Conservation (phyloP, 2,888 invertebrate genomes). For the Drosophila anomelani region DNA sequence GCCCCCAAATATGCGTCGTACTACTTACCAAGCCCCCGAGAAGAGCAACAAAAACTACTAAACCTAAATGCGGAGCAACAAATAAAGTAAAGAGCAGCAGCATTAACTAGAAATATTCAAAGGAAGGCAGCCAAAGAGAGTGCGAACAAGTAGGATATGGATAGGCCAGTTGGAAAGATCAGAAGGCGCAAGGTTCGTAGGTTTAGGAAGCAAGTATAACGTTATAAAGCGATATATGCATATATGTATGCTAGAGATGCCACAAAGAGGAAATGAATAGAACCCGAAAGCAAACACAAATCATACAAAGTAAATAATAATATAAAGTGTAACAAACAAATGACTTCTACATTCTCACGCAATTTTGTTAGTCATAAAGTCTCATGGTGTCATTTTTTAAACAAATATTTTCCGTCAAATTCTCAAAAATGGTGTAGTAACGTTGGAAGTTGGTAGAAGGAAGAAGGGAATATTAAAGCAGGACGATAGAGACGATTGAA, state of each 20-base stretch:
- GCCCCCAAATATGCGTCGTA: conserved; percentile 41
- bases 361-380: conserved; percentile 77
- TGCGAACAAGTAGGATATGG: conserved; percentile 39
- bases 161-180: conserved; percentile 21
- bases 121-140: conserved; percentile 57
- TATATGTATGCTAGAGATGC: conserved; percentile 42
- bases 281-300: conserved; percentile 42
- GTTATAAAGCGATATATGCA: conserved; percentile 39
- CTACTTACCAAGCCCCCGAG: conserved; percentile 30
- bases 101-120: conserved; percentile 67
- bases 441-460: conserved; percentile 11
- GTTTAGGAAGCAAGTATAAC: conserved; percentile 43
- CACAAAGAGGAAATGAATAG: conserved; percentile 20
- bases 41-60: conserved; percentile 44
- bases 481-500: conserved; percentile 10
- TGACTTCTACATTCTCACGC: conserved; percentile 81
- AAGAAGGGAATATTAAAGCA: neutral
- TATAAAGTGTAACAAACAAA: conserved; percentile 55
- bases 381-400: conserved; percentile 76
- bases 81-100: conserved; percentile 51
- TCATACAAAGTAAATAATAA: conserved; percentile 42
- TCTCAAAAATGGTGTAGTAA: conserved; percentile 42
- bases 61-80: conserved; percentile 59
- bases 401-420: conserved; percentile 49
- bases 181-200: conserved; percentile 44